Evolutionary conservation across 2,797 vertebrate genomes (phyloP), one percentile per base, ranked within the genome.

Genomic region (Cryptoprocta ferox): DNA sequence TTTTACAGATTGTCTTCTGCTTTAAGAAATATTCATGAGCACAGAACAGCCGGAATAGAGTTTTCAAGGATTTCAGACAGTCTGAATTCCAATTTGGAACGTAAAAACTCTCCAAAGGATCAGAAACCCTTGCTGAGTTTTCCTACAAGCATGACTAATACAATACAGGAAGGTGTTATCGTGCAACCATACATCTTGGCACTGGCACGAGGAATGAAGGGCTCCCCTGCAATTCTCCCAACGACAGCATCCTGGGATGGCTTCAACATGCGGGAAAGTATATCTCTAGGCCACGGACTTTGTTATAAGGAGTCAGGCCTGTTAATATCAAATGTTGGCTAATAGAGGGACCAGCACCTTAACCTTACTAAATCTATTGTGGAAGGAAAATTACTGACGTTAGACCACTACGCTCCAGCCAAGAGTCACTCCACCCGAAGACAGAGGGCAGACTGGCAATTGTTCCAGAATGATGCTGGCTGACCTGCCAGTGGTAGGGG

Each of bases 41-140:
- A 85, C 8, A 79, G 66, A 95, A 91, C 66, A 95, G 87, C 35
- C 18, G 2, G 86, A 93, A 97, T 73, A 83, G 90, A 95, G 87
- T 80, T 95, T 92, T 97, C 76, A 86, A 97, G 95, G 90, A 66
- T 93, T 95, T 87, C 93, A 97, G 95, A 92, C 86, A 94, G 92
- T 70, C 56, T 95, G 71, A 80, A 93, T 92, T 96, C 88, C 81
- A 91, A 82, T 95, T 97, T 82, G 80, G 32, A 85, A 95, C 13
- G 42, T 93, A 94, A 97, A 94, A 85, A 48, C 68, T 82, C 92
- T 87, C 96, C 96, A 75, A 84, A 89, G 84, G 87, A 94, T 79
- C 92, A 76, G 92, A 93, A 96, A 85, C 30, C 66, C 94, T 96
- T 61, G 84, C n/a, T 91, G 87, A 79, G 76, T 59, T 92, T 92